Evolutionary conservation across 2,888 invertebrate species (phyloP), one percentile per base, ranked within the genome.

Genomic region (Parnassius smintheus): DNA sequence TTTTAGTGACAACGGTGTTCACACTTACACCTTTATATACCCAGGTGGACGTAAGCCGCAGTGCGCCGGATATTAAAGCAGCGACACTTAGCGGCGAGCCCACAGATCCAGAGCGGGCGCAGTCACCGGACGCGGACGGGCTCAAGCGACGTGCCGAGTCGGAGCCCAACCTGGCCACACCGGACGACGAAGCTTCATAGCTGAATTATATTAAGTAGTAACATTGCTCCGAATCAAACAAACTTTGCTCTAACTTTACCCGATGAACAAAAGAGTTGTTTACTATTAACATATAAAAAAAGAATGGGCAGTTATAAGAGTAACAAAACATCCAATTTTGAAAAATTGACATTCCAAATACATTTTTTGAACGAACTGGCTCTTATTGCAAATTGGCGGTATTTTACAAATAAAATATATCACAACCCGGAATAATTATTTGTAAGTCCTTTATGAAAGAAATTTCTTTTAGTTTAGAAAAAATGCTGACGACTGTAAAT

Each of bases 71-170:
- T 75, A 94, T 94, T 61, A 93, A 93, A 64, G 70, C 72, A 41
- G 66, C 58, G 45, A 66, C 69, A 12, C 66, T 70, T 3, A 70
- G 73, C 1, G 74, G 73, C 2, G 68, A 72, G 56, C 69, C 75
- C 2, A 76, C 74, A 55, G 72, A 70, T 9, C 77, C 76, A 50
- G 90, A 81, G 70, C 74, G 83, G 22, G 78, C 85, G 11, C 69
- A 68, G 22, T 78, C 83, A 2, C 80, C 86, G 9, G 88, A 88
- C 74, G 73, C 77, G 0, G 92, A 92, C 11, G 85, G 86, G 0
- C 86, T 93, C 65, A 93, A 93, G 71, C 89, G 93, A 50, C 90
- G 94, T 66, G 93, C 94, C 2, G 94, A 94, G 76, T 94, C 94
- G 2, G 94, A 94, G 73, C 94, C 94, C 9, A 93, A 93, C 70